phyloP scores from a whole-genome alignment of 2,113 vertebrate genomes.

The Craseonycteris thonglongyai region DNA sequence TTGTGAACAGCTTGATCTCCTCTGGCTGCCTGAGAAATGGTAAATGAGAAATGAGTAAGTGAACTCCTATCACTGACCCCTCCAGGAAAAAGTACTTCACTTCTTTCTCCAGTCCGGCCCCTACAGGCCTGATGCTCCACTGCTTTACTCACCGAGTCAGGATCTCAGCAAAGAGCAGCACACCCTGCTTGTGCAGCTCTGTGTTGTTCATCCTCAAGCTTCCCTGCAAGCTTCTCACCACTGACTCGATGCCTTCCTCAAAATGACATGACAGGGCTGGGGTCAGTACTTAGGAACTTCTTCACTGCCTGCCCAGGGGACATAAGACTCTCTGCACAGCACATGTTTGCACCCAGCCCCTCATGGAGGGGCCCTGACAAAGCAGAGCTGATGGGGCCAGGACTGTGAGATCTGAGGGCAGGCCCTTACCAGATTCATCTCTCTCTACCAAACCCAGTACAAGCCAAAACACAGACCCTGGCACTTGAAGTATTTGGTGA shows the following conservation, averaged over 20 bases:
- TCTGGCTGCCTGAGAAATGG: constrained; percentile 84
- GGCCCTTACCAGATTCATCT: not conserved
- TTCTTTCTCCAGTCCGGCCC: not conserved
- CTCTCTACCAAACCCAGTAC: not conserved
- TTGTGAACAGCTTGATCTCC: constrained; percentile 88
- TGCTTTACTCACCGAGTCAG: constrained; percentile 84
- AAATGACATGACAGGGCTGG: not conserved
- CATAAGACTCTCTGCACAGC: not conserved
- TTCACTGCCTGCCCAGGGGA: not conserved
- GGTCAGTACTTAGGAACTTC: not conserved
- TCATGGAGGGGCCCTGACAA: not conserved
- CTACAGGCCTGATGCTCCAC: not conserved
- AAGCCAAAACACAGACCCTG: not conserved
- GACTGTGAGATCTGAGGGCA: not conserved
- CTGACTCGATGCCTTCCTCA: constrained; percentile 88
- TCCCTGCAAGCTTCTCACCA: constrained; percentile 89
- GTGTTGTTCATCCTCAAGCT: constrained; percentile 83
- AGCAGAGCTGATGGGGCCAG: not conserved
- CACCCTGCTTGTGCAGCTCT: constrained; percentile 90
- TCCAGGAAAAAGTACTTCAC: not conserved
- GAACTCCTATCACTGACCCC: not conserved
- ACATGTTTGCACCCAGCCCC: not conserved
- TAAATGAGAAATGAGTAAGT: not conserved
- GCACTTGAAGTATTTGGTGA: not conserved
- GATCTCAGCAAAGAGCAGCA: constrained; percentile 90